These are phyloP conservation scores for Dynastes maya DNA, from an alignment of 2,888 invertebrate species.

Conservation along the genomic window DNA sequence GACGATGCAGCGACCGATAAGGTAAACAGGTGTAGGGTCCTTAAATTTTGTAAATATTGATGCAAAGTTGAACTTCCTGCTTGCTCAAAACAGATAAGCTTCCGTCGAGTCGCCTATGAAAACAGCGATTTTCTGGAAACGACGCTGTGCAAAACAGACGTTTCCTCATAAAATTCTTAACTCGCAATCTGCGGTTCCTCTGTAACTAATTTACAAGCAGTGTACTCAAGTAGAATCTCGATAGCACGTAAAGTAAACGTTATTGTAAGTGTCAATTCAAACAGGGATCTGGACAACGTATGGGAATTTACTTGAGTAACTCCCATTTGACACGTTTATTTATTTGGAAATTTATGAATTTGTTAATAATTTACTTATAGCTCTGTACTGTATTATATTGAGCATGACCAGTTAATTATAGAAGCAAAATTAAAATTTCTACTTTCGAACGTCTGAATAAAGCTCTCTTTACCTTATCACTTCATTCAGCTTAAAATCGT, in stretches of 20 bases:
- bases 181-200: neutral
- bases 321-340: no score
- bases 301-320: no score
- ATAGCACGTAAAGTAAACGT: neutral
- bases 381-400: no score
- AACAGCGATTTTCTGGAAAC: slow-evolving; percentile 34
- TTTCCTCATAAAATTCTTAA: slow-evolving; percentile 11
- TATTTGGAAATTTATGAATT: no score
- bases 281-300: neutral
- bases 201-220: slow-evolving; percentile 31
- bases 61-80: slow-evolving; percentile 25
- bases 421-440: no score
- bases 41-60: slow-evolving; percentile 39
- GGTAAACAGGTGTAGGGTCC: slow-evolving; percentile 33
- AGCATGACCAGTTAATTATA: no score
- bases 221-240: slow-evolving; percentile 6
- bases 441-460: neutral
- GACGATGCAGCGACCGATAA: slow-evolving; percentile 33
- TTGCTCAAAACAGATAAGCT: slow-evolving; percentile 30
- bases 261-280: slow-evolving; percentile 1
- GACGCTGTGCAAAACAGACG: slow-evolving; percentile 27
- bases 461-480: neutral
- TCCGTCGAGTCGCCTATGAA: slow-evolving; percentile 15
- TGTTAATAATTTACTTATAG: no score
- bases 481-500: slow-evolving; percentile 19